These are phyloP conservation scores for Pipa parva DNA, from an alignment of 2,113 vertebrate genomes.

Conservation along the genomic window DNA sequence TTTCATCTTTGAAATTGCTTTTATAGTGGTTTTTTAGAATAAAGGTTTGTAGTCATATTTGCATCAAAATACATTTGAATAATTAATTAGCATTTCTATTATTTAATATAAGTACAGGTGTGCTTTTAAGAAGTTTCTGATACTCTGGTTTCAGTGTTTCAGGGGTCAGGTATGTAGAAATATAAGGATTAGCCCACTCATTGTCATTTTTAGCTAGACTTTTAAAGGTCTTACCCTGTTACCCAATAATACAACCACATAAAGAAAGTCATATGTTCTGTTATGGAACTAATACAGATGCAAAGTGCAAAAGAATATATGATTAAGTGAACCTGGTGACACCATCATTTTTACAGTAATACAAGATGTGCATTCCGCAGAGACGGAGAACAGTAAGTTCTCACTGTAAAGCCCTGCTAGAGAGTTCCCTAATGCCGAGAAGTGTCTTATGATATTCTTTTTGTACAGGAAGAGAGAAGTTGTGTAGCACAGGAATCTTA, in stretches of 20 bases:
- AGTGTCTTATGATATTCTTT: not conserved
- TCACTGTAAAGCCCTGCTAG: not conserved
- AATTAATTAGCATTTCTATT: no score
- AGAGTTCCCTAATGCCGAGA: slow-evolving; percentile 5
- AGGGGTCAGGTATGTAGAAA: no score
- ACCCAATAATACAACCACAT: not conserved
- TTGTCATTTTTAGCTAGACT: no score
- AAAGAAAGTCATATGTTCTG: not conserved
- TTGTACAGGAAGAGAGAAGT: slow-evolving; percentile 9
- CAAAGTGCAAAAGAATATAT: not conserved
- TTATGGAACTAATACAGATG: not conserved
- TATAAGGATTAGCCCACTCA: no score
- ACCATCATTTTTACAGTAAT: slow-evolving; percentile 23
- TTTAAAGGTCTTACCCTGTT: not conserved
- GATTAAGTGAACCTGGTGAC: not conserved
- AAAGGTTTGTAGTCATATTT: no score
- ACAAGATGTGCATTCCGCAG: not conserved
- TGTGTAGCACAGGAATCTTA: not conserved
- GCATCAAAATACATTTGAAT: no score
- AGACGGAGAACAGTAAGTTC: not conserved
- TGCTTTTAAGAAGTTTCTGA: no score
- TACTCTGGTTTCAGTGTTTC: no score
- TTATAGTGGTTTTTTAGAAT: no score
- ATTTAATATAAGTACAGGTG: no score
- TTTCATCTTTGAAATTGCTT: no score